Conservation (phyloP, 2,888 invertebrate genomes). For the Dasypogon diadema region DNA sequence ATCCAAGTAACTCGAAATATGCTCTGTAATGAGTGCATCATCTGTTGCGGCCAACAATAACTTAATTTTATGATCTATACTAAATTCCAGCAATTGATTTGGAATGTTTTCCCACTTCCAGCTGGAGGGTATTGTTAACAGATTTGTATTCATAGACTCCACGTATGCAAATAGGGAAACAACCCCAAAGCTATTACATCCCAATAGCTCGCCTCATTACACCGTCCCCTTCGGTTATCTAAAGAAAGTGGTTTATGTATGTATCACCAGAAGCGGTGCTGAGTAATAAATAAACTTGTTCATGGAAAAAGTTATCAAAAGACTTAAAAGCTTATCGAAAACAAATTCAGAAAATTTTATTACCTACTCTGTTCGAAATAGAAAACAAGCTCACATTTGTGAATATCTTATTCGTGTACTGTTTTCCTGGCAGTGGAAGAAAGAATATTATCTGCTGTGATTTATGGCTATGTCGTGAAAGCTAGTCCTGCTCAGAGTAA, state of each 20-base stretch:
- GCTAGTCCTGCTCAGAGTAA: constrained; percentile 3
- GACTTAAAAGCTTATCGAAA: constrained; percentile 57
- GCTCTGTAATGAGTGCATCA: constrained; percentile 51
- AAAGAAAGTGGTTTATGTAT: constrained; percentile 36
- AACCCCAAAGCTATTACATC: background rate
- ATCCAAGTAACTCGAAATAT: background rate
- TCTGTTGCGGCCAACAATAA: constrained; percentile 53
- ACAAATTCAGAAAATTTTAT: constrained; percentile 49
- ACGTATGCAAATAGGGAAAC: constrained; percentile 53
- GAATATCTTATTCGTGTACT: constrained; percentile 20
- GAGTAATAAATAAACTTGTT: constrained; percentile 36
- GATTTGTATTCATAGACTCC: constrained; percentile 54
- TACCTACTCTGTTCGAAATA: constrained; percentile 12
- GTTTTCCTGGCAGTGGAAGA: constrained; percentile 9
- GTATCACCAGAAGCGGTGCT: background rate
- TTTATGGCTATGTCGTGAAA: constrained; percentile 10
- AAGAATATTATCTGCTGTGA: constrained; percentile 10
- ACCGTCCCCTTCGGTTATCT: constrained; percentile 42
- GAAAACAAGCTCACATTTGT: constrained; percentile 8
- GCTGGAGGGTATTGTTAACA: constrained; percentile 9
- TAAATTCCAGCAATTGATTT: constrained; percentile 45
- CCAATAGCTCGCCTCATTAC: constrained; percentile 24
- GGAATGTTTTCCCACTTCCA: background rate
- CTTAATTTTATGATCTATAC: constrained; percentile 57
- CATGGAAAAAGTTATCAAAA: constrained; percentile 56